Evolutionary conservation across 2,888 invertebrate genomes (phyloP), one percentile per base, ranked within the genome.

Genomic region (Limenitis camilla): DNA sequence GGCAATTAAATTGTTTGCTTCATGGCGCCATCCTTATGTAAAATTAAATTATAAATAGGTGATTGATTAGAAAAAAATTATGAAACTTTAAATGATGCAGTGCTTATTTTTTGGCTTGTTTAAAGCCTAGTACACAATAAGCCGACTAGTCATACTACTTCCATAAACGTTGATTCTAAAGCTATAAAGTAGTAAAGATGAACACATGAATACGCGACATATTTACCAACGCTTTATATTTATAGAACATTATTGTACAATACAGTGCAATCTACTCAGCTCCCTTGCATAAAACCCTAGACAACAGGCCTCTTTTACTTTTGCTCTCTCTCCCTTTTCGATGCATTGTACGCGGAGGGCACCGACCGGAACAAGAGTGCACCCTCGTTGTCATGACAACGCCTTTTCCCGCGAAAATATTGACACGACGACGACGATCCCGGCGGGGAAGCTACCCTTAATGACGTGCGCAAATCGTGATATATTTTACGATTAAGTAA

Each of bases 341-440:
- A 61, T 75, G 76, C 79, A 78, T 76, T 75, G 73, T 76, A 67
- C 71, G 68, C 60, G 67, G 75, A 78, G 82, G 78, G 82, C 77
- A 73, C 68, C 76, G 75, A 78, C 77, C 79, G 77, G 67, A 68
- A 69, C 64, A 67, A 71, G 75, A 77, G 71, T 69, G 69, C 76
- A 77, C 79, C 79, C 79, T 71, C 69, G 85, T 87, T 62, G 67
- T 73, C 74, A 86, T 85, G 82, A 74, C 80, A 76, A 87, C 84
- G 74, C 80, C 77, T 74, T 74, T 76, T 72, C 74, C 72, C 72
- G 76, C 72, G 72, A 77, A 79, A 74, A 74, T 72, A 81, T 84
- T 80, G 82, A 83, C 81, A 81, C 49, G 79, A 73, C 78, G 79
- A 73, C 78, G 63, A 67, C 67, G 69, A 70, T 66, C 71, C 74